phyloP scores from a whole-genome alignment of 2,797 vertebrate genomes.

The Urosaurus nigricauda region DNA sequence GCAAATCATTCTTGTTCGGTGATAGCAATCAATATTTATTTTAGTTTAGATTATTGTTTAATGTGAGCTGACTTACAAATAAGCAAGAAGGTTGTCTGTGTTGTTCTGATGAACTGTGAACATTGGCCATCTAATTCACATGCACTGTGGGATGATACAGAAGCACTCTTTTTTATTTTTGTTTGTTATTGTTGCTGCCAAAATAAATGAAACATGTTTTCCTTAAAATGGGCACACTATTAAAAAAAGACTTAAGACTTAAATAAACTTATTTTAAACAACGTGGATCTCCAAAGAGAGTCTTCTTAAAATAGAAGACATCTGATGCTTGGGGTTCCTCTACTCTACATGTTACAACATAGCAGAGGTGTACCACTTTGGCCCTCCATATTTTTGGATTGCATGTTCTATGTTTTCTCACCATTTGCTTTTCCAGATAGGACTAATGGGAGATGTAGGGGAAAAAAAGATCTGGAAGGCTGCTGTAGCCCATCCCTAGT shows the following conservation, averaged over 20 bases:
- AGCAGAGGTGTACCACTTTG: no score
- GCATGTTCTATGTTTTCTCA: no score
- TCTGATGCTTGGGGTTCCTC: not conserved
- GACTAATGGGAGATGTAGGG: no score
- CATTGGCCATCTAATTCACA: not conserved
- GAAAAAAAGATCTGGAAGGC: no score
- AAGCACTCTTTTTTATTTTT: not conserved
- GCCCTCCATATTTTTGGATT: no score
- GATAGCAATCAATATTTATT: not conserved
- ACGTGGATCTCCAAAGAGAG: not conserved
- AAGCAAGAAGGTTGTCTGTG: not conserved
- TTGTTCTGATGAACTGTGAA: not conserved
- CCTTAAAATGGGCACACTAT: not conserved
- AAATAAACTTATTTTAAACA: no score
- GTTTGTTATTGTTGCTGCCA: not conserved
- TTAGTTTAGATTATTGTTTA: not conserved
- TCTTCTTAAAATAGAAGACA: not conserved
- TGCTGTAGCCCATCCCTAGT: no score
- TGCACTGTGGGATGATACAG: not conserved
- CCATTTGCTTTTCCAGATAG: no score
- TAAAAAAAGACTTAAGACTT: not conserved
- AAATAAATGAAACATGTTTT: not conserved
- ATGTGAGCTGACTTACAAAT: not conserved
- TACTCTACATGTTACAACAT: not conserved
- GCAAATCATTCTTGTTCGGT: constrained; percentile 58